These are phyloP conservation scores for Lipophrys pholis DNA, from an alignment of 2,113 vertebrate genomes.

Conservation along the genomic window DNA sequence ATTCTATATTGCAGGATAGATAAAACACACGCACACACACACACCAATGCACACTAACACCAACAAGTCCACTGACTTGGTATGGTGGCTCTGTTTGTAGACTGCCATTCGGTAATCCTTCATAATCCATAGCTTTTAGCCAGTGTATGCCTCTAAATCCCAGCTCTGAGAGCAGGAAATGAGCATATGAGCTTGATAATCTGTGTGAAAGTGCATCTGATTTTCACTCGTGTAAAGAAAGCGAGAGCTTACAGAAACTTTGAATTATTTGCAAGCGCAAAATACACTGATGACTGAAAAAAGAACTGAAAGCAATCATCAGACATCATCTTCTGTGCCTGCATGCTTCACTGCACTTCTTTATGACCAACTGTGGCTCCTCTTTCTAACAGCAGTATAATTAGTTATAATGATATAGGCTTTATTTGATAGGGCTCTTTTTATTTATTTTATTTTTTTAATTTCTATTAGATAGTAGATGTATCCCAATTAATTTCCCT, in stretches of 20 bases:
- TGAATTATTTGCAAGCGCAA: conserved; percentile 52
- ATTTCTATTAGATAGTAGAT: background rate
- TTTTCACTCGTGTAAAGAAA: conserved; percentile 60
- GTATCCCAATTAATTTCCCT: background rate
- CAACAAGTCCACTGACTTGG: conserved; percentile 31
- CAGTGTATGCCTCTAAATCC: conserved; percentile 78
- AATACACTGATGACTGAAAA: conserved; percentile 12
- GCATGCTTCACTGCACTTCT: background rate
- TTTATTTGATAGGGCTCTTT: conserved; percentile 9
- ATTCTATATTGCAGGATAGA: conserved; percentile 56
- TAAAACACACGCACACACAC: conserved; percentile 33
- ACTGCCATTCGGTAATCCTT: conserved; percentile 76
- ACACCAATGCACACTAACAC: conserved; percentile 31
- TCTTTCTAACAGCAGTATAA: conserved; percentile 7
- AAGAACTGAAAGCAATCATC: conserved; percentile 26
- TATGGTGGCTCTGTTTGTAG: conserved; percentile 71
- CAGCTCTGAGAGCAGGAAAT: conserved; percentile 70
- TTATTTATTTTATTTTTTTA: background rate
- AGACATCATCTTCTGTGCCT: conserved; percentile 3
- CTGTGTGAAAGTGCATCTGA: conserved; percentile 70
- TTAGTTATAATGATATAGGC: conserved; percentile 17
- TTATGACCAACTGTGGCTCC: conserved; percentile 6
- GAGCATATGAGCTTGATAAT: conserved; percentile 66
- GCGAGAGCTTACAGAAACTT: conserved; percentile 48
- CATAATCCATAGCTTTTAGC: conserved; percentile 81